phyloP scores from a whole-genome alignment of 2,113 vertebrate species.

The Callaeas wilsoni region DNA sequence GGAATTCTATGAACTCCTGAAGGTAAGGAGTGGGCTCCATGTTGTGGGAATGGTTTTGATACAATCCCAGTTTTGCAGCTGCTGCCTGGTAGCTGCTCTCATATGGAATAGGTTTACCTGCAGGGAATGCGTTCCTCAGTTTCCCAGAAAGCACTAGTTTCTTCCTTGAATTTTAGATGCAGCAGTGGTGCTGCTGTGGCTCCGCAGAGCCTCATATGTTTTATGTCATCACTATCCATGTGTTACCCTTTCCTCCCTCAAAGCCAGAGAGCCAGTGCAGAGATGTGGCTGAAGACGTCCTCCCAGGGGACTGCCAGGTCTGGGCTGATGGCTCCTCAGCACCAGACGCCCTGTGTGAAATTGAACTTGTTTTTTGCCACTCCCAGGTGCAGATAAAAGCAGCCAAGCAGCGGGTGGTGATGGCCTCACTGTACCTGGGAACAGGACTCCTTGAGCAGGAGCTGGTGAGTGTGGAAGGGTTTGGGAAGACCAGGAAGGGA shows the following conservation, averaged over 20 bases:
- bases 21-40: slow-evolving; percentile 70
- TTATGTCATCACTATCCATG: accelerated
- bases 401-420: slow-evolving; percentile 87
- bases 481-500: neutral
- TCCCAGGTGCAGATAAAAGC: slow-evolving; percentile 83
- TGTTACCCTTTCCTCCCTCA: neutral
- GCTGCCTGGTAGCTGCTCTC: neutral
- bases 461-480: slow-evolving; percentile 78
- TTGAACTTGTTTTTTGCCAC: neutral
- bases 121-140: neutral
- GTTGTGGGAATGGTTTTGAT: neutral
- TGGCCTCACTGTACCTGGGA: slow-evolving; percentile 94
- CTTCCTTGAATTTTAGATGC: neutral
- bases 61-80: neutral
- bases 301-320: accelerated
- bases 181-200: neutral
- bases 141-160: neutral
- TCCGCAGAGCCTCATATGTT: neutral
- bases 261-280: neutral
- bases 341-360: neutral
- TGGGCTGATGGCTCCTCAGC: neutral
- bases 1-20: slow-evolving; percentile 92
- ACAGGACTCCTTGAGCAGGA: slow-evolving; percentile 91
- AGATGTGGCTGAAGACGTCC: neutral
- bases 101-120: neutral